phyloP scores from a whole-genome alignment of 2,797 vertebrate species.

The Enteromius viviparus region DNA sequence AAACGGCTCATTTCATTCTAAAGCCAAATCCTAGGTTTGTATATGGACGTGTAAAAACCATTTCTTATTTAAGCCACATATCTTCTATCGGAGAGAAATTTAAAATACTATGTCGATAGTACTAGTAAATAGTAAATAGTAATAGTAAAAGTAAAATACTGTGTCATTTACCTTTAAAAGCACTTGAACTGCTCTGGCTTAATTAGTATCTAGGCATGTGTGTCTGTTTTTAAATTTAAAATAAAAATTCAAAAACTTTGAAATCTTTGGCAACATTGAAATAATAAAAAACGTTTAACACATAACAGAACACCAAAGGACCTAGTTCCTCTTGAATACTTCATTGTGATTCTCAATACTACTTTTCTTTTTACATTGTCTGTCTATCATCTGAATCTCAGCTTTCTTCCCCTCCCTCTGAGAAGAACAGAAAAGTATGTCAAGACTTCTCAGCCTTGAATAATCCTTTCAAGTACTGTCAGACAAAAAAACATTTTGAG shows the following conservation, averaged over 20 bases:
- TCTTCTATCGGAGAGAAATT: too few species aligned
- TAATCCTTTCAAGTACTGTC: constrained; percentile 35
- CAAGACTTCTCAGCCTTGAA: constrained; percentile 34
- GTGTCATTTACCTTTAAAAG: too few species aligned
- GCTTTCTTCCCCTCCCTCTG: constrained; percentile 18
- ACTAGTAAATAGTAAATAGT: too few species aligned
- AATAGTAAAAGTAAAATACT: too few species aligned
- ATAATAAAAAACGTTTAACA: background rate
- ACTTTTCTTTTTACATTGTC: constrained; percentile 25
- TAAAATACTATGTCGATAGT: too few species aligned
- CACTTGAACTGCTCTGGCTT: background rate
- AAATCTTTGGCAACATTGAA: background rate
- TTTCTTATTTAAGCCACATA: too few species aligned
- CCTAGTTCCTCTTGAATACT: constrained; percentile 9
- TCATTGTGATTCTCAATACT: constrained; percentile 1
- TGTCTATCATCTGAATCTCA: constrained; percentile 16
- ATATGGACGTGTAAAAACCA: too few species aligned
- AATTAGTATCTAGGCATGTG: background rate
- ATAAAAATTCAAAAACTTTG: background rate
- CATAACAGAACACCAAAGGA: background rate
- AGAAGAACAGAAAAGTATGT: constrained; percentile 24
- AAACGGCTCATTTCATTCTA: too few species aligned
- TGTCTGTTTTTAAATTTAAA: background rate
- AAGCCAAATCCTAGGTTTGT: too few species aligned
- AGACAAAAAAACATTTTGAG: constrained; percentile 21